Percentiles rank a stretch among this genome's conserved stretches.
Conservation (phyloP, 2,888 invertebrate species). For the Calameuta pallipes region DNA sequence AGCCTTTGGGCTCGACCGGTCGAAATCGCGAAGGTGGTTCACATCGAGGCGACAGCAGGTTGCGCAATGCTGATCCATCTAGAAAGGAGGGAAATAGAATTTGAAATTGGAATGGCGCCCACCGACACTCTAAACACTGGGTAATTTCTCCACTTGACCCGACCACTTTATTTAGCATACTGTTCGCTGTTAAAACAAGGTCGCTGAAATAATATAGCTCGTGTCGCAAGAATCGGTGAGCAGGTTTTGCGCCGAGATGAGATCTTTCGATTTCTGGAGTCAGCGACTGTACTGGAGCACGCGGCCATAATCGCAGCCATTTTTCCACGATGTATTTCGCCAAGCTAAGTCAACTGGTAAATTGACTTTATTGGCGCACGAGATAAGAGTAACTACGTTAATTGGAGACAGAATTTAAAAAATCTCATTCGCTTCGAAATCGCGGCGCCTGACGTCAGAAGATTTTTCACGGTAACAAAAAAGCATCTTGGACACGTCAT, state of each 20-base stretch:
- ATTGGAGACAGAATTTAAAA: not conserved
- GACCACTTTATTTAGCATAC: not conserved
- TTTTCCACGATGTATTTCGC: constrained; percentile 25
- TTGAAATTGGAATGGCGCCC: too few relatives aligned
- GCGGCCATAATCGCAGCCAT: constrained; percentile 28
- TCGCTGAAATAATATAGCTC: not conserved
- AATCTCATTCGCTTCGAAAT: not conserved
- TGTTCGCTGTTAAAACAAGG: not conserved
- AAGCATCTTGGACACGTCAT: constrained; percentile 3
- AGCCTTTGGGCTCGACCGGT: not conserved
- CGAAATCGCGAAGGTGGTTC: too few relatives aligned
- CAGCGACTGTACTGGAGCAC: not conserved
- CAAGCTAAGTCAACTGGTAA: constrained; percentile 25
- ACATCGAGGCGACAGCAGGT: too few relatives aligned
- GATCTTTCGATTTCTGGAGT: constrained; percentile 29
- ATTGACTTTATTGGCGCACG: constrained; percentile 38
- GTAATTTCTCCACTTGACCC: constrained; percentile 5
- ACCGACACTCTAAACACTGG: too few relatives aligned
- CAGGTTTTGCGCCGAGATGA: constrained; percentile 17
- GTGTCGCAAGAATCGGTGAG: constrained; percentile 2
- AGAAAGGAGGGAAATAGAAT: too few relatives aligned
- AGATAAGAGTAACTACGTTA: constrained; percentile 10
- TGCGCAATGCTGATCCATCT: too few relatives aligned
- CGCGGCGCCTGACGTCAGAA: not conserved
- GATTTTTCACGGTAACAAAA: constrained; percentile 29